Conservation (phyloP, 2,888 invertebrate genomes). For the Incurvaria masculella region DNA sequence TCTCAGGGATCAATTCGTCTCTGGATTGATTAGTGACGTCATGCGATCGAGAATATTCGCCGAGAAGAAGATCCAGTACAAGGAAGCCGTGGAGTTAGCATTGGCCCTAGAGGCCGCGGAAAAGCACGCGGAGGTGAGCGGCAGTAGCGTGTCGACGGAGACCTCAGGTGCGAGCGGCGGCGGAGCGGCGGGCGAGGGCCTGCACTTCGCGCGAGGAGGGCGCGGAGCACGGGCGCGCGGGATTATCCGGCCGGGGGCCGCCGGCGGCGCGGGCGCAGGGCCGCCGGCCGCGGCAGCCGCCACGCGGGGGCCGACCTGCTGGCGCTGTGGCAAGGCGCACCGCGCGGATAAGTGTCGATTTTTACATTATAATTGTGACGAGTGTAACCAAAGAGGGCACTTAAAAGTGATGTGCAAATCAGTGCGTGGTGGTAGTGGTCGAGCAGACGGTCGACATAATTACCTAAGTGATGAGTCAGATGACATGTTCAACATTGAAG, state of each 20-base stretch:
- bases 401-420: conserved; percentile 17
- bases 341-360: conserved; percentile 17
- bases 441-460: no score
- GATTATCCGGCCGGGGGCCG: not conserved
- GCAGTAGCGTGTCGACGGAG: no score
- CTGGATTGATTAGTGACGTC: no score
- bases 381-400: conserved; percentile 17
- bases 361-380: conserved; percentile 17
- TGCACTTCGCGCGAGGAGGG: not conserved
- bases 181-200: not conserved
- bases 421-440: not conserved
- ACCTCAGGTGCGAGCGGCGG: not conserved
- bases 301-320: conserved; percentile 9
- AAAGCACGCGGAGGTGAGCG: not conserved
- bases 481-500: no score
- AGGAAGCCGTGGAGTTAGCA: no score
- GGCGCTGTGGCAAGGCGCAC: conserved; percentile 17
- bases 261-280: conserved; percentile 3
- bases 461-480: no score
- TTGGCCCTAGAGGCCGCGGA: not conserved
- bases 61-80: no score
- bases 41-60: no score
- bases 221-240: not conserved
- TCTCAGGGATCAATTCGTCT: no score
- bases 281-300: conserved; percentile 5